A percentile compares a stretch with the other conserved stretches of the same genome.
Conservation (phyloP, 2,113 vertebrate genomes). For the Grus americana region DNA sequence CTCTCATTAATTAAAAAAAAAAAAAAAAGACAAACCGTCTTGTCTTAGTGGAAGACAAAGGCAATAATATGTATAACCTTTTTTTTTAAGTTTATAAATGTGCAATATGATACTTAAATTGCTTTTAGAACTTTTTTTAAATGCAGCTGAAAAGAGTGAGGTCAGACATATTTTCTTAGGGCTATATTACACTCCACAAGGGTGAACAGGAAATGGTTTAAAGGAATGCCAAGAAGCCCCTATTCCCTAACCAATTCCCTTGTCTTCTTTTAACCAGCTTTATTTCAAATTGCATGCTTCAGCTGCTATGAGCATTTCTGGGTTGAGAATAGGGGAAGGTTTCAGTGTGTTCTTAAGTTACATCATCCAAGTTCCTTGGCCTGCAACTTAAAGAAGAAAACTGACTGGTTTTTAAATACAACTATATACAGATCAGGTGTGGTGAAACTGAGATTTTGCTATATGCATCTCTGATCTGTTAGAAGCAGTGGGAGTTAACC, state of each 20-base stretch:
- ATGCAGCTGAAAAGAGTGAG: slow-evolving; percentile 38
- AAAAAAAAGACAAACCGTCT: background rate
- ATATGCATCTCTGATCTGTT: background rate
- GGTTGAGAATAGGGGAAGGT: background rate
- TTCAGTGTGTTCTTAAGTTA: slow-evolving; percentile 6
- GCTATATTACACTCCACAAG: slow-evolving; percentile 22
- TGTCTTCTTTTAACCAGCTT: slow-evolving; percentile 16
- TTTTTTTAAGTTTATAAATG: background rate
- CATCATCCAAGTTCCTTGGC: background rate
- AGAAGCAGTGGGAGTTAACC: background rate
- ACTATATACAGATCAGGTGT: background rate
- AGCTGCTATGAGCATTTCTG: slow-evolving; percentile 22
- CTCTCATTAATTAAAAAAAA: slow-evolving; percentile 29
- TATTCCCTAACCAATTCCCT: slow-evolving; percentile 36
- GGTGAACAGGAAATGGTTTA: slow-evolving; percentile 53
- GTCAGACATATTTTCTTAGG: slow-evolving; percentile 55
- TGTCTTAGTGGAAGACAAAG: slow-evolving; percentile 13
- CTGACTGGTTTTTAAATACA: background rate
- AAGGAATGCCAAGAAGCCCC: slow-evolving; percentile 41
- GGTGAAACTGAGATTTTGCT: background rate
- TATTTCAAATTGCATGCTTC: slow-evolving; percentile 25
- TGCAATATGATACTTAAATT: slow-evolving; percentile 53
- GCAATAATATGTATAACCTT: background rate
- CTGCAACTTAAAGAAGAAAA: slow-evolving; percentile 1
- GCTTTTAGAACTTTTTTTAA: background rate